Base-by-base conservation (phyloP, 2,113 vertebrate species). In the Rhinichthys klamathensis region DNA sequence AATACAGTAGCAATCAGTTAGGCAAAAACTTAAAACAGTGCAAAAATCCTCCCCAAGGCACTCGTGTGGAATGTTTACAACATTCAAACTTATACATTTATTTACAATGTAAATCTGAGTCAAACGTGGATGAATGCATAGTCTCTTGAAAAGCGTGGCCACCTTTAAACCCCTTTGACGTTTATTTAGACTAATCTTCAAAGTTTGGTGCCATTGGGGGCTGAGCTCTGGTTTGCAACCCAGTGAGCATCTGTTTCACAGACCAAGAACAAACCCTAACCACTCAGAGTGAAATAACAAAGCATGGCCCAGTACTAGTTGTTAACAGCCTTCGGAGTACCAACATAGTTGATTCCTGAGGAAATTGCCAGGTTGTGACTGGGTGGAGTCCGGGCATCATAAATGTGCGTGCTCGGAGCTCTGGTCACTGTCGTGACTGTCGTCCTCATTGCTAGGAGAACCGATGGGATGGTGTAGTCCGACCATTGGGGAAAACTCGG, bases 401-500 rank as follows among this genome's bases (percentile, higher is more conserved):
- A 98, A 97, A 93, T 98, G 98, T 69, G 97, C 96, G 0, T 98
- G 97, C 92, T 99, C 97, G 0, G 97, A 97, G 93, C 98, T 99
- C 94, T 98, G 97, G 91, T 99, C 97, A 27, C 98, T 99, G 94
- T 99, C 97, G 0, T 95, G 97, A 93, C 98, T 99, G 95, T 99
- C 98, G 8, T 89, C 87, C 61, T 99, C 98, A 0, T 98, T 98
- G 74, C 93, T 95, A 92, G 98, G 94, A 58, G 97, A 98, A 94
- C 97, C 97, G 91, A 96, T 95, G 0, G 96, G 96, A 90, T 96
- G 97, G 90, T 96, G 98, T 54, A 97, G 96, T 56, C 95, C 94
- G 0, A 97, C 94, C 0, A 99, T 97, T 86, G 97, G 97, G 1
- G 97, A 97, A 75, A 99, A 97, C 95, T 99, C 98, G 0, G 98